Evolutionary conservation across 2,797 vertebrate genomes (phyloP).

Genomic region (Anguilla marmorata): DNA sequence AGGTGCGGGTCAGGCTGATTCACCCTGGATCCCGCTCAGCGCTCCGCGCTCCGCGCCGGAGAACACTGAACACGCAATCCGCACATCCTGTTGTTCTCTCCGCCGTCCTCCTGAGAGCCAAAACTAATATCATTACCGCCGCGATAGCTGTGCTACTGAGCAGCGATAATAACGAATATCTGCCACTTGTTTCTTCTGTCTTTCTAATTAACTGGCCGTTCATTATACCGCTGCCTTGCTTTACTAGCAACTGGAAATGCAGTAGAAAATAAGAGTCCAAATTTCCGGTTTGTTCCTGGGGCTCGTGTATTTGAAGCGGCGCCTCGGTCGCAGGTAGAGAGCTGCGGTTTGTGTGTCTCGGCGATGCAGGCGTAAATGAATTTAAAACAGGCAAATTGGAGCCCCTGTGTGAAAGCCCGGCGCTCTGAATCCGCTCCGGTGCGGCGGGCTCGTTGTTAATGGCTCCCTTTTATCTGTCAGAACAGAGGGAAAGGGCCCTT

Average conservation of each 20-base stretch:
- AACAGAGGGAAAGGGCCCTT: slow-evolving; percentile 8
- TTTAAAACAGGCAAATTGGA: slow-evolving; percentile 34
- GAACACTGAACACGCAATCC: neutral
- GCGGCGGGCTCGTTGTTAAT: neutral
- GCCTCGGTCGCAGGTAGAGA: slow-evolving; percentile 37
- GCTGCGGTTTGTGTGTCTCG: slow-evolving; percentile 40
- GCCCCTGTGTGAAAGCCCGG: neutral
- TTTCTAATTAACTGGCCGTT: slow-evolving; percentile 30
- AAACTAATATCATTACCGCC: slow-evolving; percentile 27
- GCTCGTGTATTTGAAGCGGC: slow-evolving; percentile 34
- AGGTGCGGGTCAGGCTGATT: neutral
- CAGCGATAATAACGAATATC: slow-evolving; percentile 19
- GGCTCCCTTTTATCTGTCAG: slow-evolving; percentile 28
- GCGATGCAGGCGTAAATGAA: slow-evolving; percentile 47
- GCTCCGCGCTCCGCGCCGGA: neutral
- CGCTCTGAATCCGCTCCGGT: slow-evolving; percentile 24
- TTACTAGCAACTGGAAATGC: slow-evolving; percentile 31
- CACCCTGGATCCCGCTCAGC: neutral
- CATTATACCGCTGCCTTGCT: slow-evolving; percentile 26
- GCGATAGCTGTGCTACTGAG: slow-evolving; percentile 36
- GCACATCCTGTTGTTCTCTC: neutral
- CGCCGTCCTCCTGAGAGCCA: slow-evolving; percentile 24
- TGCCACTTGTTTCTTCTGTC: slow-evolving; percentile 32
- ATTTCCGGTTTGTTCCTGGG: slow-evolving; percentile 47
- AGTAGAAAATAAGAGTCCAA: slow-evolving; percentile 40